Evolutionary conservation across 2,888 invertebrate species (phyloP).

Genomic region (Pardosa pseudoannulata): DNA sequence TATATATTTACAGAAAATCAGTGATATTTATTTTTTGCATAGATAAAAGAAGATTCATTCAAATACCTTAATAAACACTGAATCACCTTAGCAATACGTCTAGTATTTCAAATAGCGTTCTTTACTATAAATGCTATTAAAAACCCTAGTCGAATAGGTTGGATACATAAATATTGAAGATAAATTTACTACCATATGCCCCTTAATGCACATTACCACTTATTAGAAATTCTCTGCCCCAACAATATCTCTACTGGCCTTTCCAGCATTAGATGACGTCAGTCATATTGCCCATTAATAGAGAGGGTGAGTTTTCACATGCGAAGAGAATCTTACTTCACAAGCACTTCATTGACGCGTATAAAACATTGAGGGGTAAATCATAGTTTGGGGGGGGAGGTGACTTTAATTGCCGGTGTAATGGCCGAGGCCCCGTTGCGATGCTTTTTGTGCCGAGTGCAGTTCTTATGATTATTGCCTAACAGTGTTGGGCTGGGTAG

Average conservation of each 20-base stretch:
- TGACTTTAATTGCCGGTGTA: slow-evolving; percentile 51
- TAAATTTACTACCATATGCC: slow-evolving; percentile 1
- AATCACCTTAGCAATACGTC: no score
- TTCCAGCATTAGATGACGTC: slow-evolving; percentile 50
- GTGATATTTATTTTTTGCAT: no score
- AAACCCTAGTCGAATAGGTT: no score
- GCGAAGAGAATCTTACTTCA: slow-evolving; percentile 13
- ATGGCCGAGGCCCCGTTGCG: slow-evolving; percentile 39
- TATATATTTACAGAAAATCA: no score
- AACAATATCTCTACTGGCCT: slow-evolving; percentile 11
- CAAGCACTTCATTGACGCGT: neutral
- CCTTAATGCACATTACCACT: neutral
- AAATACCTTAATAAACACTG: no score
- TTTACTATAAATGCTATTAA: no score
- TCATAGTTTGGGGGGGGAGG: slow-evolving; percentile 14
- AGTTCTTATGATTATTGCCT: slow-evolving; percentile 51
- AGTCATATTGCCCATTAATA: slow-evolving; percentile 57
- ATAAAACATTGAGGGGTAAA: neutral
- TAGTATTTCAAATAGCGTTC: no score
- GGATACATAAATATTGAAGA: neutral
- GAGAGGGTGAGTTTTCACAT: slow-evolving; percentile 5
- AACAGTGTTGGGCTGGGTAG: neutral
- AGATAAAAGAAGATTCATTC: no score
- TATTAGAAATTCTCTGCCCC: neutral
- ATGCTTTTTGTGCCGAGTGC: slow-evolving; percentile 42